Percentiles rank a stretch among this genome's conserved stretches.
Evolutionary conservation across 2,888 invertebrate species (phyloP).

Genomic region (Orthosia incerta): DNA sequence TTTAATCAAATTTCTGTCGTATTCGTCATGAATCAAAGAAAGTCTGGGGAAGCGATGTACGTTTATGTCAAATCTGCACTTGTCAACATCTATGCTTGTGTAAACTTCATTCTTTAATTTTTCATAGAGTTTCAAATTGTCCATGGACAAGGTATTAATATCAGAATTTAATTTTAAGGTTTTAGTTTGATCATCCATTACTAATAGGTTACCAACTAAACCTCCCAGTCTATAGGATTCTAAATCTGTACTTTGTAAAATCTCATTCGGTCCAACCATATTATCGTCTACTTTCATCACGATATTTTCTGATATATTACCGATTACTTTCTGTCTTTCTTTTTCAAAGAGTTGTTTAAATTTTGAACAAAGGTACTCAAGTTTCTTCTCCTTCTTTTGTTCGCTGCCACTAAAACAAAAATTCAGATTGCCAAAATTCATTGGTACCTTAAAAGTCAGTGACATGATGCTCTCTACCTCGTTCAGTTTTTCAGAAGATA

Average conservation of each 20-base stretch:
- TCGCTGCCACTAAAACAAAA: conserved; percentile 42
- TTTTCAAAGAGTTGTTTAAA: conserved; percentile 39
- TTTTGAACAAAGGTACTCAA: conserved; percentile 36
- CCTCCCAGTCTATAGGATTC: conserved; percentile 51
- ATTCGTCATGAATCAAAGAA: conserved; percentile 25
- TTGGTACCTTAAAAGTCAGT: conserved; percentile 47
- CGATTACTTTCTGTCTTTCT: not conserved
- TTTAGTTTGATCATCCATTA: conserved; percentile 39
- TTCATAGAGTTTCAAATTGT: conserved; percentile 36
- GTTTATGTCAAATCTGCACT: conserved; percentile 54
- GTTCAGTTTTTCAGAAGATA: not conserved
- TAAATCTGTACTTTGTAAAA: conserved; percentile 49
- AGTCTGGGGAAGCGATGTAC: conserved; percentile 48
- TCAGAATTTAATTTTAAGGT: conserved; percentile 55
- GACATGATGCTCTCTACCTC: conserved; percentile 28
- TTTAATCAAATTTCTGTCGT: conserved; percentile 40
- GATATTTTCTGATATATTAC: conserved; percentile 9
- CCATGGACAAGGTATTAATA: conserved; percentile 13
- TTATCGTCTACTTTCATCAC: conserved; percentile 47
- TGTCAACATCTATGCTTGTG: conserved; percentile 17
- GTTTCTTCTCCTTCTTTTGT: conserved; percentile 26
- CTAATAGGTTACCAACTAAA: conserved; percentile 57
- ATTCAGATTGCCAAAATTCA: conserved; percentile 48
- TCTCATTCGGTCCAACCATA: conserved; percentile 42
- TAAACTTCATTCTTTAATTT: conserved; percentile 24